Percentiles rank a stretch among this genome's conserved stretches.
phyloP scores from a whole-genome alignment of 92 coral and sea anemone species.

The Pocillopora grandis region DNA sequence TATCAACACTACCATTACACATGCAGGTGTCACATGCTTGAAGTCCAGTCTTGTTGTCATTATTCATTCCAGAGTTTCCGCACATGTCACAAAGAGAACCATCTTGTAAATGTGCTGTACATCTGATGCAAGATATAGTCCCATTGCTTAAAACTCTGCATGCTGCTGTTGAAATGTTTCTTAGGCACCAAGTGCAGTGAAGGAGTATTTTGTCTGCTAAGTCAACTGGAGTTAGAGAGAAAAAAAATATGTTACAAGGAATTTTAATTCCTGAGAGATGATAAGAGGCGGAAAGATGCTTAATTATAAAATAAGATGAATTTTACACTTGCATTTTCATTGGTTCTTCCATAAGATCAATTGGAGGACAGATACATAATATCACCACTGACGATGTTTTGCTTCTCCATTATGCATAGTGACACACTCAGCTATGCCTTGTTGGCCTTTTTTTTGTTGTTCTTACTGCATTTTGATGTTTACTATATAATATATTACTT shows the following conservation, averaged over 20 bases:
- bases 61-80: background rate
- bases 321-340: no score
- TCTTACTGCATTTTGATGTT: no score
- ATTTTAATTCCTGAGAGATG: no score
- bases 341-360: no score
- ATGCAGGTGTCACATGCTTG: slow-evolving; percentile 13
- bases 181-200: slow-evolving; percentile 28
- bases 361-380: no score
- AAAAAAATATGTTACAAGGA: background rate
- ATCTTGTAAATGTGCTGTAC: background rate
- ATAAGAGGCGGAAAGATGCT: no score
- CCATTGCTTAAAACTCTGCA: slow-evolving; percentile 20
- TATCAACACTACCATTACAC: slow-evolving; percentile 29
- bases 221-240: slow-evolving; percentile 1
- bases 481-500: no score
- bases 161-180: slow-evolving; percentile 21
- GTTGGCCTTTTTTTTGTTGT: no score
- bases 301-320: no score
- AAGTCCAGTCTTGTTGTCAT: slow-evolving; percentile 1
- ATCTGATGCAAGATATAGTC: slow-evolving; percentile 21
- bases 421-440: no score
- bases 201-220: slow-evolving; percentile 7
- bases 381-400: no score
- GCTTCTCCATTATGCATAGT: no score
- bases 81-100: slow-evolving; percentile 5